A percentile compares a stretch with the other conserved stretches of the same genome.
Conservation (phyloP, 2,113 vertebrate genomes). For the Morone saxatilis region DNA sequence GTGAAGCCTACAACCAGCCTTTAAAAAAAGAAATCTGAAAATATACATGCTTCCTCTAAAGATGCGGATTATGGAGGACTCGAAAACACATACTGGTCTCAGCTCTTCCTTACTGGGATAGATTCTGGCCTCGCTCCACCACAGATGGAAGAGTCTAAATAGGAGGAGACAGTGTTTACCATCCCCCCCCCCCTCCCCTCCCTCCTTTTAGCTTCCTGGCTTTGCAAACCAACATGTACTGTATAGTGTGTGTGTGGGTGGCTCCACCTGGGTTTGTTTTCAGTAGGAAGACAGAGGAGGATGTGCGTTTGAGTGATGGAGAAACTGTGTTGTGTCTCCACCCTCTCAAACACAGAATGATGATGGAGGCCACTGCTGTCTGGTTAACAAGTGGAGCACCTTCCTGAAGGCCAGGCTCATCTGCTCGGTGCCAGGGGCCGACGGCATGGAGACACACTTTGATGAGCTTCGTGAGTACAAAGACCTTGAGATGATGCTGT, state of each 20-base stretch:
- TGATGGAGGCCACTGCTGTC: conserved; percentile 96
- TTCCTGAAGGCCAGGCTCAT: conserved; percentile 98
- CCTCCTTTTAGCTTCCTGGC: conserved; percentile 38
- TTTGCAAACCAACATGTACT: conserved; percentile 57
- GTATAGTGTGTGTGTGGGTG: conserved; percentile 51
- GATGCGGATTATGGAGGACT: conserved; percentile 14
- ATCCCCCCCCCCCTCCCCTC: conserved; percentile 18
- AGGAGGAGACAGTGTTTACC: conserved; percentile 66
- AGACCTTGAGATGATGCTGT: not conserved
- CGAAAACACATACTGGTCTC: conserved; percentile 48
- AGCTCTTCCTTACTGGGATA: conserved; percentile 48
- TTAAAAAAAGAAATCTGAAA: conserved; percentile 15
- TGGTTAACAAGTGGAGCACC: conserved; percentile 99
- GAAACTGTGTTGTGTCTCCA: conserved; percentile 49
- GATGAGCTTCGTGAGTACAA: conserved; percentile 94
- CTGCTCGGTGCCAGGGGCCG: conserved; percentile 94
- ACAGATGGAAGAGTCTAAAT: conserved; percentile 74
- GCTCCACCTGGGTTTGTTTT: conserved; percentile 73
- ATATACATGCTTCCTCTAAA: conserved; percentile 7
- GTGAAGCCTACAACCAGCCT: not conserved
- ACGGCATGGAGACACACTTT: conserved; percentile 97
- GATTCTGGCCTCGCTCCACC: conserved; percentile 56
- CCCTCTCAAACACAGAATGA: conserved; percentile 87
- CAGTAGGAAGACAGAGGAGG: conserved; percentile 19
- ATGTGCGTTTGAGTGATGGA: conserved; percentile 56